Evolutionary conservation across 2,888 invertebrate species (phyloP), one percentile per base, ranked within the genome.

Genomic region (Stenurella melanura): DNA sequence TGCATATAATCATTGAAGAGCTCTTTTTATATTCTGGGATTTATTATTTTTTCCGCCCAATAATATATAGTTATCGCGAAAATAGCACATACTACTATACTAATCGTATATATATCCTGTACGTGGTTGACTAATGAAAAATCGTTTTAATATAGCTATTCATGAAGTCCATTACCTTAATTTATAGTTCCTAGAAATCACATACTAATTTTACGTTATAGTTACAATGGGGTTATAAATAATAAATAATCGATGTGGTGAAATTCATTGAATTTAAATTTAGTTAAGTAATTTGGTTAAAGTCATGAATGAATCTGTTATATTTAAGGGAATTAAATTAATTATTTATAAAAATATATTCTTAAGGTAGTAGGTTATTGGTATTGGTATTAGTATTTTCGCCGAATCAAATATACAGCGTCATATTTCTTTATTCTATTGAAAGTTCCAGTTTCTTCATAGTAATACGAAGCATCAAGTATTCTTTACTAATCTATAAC

Each of bases 251-350:
- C 69, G 19, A 57, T 56, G 57, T 17, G 30, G 34, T 56, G 26
- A 26, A 69, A 69, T 69, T 57, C 58, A 69, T 57, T 57, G 57
- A 17, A 30, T 56, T 68, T 69, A 56, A 69, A 69, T 69, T 57
- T 69, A 69, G 58, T 69, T 30, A 69, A 69, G 57, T 56, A 67
- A 54, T 54, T 67, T 17, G 17, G 12, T 38, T 38, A n/a, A 64
- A 18, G 30, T 34, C 2, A 67, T 67, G 17, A 11, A 57, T 57
- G 57, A 18, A 21, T 58, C 19, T 9, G 34, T 9, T 58, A 21
- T 58, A 4, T 19, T 21, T 58, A 10, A 58, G 21, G 9, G 19
- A 9, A 26, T 26, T 26, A 30, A 67, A 67, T 67, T 26, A 64
- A 42, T 19, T 64, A 64, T 64, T 64, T 64, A 50, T 42, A 50